phyloP scores from a whole-genome alignment of 2,113 vertebrate genomes.

The Herpetotheres cachinnans region DNA sequence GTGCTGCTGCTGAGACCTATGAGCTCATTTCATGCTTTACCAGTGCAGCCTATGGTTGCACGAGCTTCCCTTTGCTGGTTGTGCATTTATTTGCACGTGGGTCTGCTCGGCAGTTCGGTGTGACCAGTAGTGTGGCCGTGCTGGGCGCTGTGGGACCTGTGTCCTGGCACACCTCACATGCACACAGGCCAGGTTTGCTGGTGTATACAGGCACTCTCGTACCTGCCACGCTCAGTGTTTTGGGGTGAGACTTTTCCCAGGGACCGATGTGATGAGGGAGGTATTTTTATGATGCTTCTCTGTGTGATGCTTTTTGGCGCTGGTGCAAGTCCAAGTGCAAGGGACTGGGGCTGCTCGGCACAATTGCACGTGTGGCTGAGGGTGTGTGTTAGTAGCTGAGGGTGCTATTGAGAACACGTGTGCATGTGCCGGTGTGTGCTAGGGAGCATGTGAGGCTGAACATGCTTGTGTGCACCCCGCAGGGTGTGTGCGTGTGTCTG shows the following conservation, averaged over 20 bases:
- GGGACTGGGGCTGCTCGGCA: neutral
- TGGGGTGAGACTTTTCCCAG: neutral
- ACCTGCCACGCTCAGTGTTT: accelerated
- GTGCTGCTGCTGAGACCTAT: neutral
- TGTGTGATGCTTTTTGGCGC: accelerated
- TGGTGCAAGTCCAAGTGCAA: accelerated
- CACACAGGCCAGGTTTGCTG: neutral
- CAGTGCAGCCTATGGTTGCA: neutral
- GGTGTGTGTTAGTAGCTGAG: accelerated
- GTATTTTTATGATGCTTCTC: neutral
- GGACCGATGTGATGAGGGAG: accelerated
- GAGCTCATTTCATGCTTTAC: neutral
- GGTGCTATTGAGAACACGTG: accelerated
- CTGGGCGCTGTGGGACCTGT: neutral
- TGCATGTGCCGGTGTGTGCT: accelerated
- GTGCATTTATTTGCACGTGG: neutral
- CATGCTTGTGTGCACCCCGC: accelerated
- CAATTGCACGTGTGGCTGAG: accelerated
- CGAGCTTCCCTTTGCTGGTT: neutral
- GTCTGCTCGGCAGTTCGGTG: neutral
- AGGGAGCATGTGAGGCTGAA: neutral
- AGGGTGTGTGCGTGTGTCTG: accelerated
- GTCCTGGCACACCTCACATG: neutral
- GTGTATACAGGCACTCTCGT: too few relatives aligned
- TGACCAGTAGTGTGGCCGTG: neutral